Base-by-base conservation (phyloP, 2,113 vertebrate species). In the Mus musculus region DNA sequence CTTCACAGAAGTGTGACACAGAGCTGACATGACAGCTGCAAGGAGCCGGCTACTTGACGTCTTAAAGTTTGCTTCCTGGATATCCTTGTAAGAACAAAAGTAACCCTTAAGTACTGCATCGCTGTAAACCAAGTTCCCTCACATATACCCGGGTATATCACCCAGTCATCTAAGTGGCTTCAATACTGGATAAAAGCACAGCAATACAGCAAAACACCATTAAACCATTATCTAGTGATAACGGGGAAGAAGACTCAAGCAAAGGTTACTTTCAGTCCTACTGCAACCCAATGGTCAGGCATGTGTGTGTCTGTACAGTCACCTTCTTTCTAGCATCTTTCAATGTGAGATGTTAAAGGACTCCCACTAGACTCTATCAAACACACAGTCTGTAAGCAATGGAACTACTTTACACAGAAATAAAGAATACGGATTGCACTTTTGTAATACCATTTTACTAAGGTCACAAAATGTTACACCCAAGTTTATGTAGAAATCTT, bases 1-100 rank as follows among this genome's bases (percentile, higher is more conserved):
- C 97, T 99, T 99, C 12, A 99, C 99, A 0, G 99, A 99, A 0
- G 99, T 99, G 96, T 99, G 99, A 97, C 99, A 99, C 39, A 99
- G 98, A 10, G 99, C 99, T 20, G 99, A 99, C 99, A 99, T 99
- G 4, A 99, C 99, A 2, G 99, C 99, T 39, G 99, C 99, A 77
- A 99, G 99, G 71, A 99, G 99, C 0, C 99, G 99, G 75, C 99
- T 99, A 91, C 99, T 99, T 59, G 99, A 99, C 0, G 99, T 99
- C 95, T 99, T 99, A 91, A 99, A 99, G 97, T 99, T 99, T 36
- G 99, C 99, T 96, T 99, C 99, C 59, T 99, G 99, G 73, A 99
- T 99, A 97, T 99, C 99, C 99, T 99, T 87, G 93, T 76, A 93
- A 75, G 67, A 92, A 91, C 24, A 97, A 90, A 95, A 13, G 71